Evolutionary conservation across 1,140 invertebrate species (phyloP), one percentile per base, ranked within the genome.

Genomic region (Saccostrea glomerata): DNA sequence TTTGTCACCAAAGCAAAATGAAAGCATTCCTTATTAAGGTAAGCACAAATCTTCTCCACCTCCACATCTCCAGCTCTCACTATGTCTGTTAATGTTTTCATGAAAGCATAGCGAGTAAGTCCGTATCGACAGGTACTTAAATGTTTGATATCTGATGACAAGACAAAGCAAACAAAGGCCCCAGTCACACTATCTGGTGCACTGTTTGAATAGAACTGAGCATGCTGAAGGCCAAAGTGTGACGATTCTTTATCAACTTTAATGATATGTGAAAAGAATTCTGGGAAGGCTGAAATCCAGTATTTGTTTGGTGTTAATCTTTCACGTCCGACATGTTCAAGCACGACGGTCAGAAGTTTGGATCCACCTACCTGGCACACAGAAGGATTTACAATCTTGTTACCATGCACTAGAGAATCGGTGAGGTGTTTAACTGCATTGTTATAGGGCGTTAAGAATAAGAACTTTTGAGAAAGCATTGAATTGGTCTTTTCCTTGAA

Each of bases 31-130:
- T 77, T 36, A 25, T 30, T 5, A 17, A 77, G 9, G 1, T 77
- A 77, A 36, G 70, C 15, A 77, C 25, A 77, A 5, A 77, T 77
- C 30, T 77, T 36, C 15, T 77, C 70, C 9, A 77, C 30, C 25
- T 25, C 70, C 0, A 77, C 25, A 13, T 30, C 15, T 30, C 13
- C 25, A 77, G 70, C 30, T 30, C 30, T 77, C 0, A 77, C 70
- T 36, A 77, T 30, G 30, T 77, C 30, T 36, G 70, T 36, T 36
- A 77, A 17, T 15, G 70, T 30, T 30, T 77, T 25, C 70, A 77
- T 77, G 30, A 77, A 77, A 77, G 25, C 70, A 77, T 77, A 36
- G 15, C 70, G 70, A 77, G 70, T 77, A 5, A 77, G 15, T 30
- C 70, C 70, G 11, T 17, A 77, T 25, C 13, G 13, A 15, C 70